phyloP scores from a whole-genome alignment of 2,797 vertebrate genomes.

The Semotilus atromaculatus region DNA sequence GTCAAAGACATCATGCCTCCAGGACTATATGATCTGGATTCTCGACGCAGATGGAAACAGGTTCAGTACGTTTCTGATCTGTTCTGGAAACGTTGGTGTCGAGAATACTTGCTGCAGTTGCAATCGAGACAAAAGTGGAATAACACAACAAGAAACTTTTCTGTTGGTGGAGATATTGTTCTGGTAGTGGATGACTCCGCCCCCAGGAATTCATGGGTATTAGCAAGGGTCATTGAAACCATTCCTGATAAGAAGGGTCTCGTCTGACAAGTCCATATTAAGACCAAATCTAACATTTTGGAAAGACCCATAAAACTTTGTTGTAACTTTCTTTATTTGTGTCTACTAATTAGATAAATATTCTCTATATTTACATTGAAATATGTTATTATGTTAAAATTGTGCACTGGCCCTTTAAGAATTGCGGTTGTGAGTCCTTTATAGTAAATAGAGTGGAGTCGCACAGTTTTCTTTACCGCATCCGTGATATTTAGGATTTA shows the following conservation, averaged over 20 bases:
- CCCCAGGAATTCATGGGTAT: neutral
- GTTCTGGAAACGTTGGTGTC: neutral
- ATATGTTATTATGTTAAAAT: too few species aligned
- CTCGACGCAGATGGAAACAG: neutral
- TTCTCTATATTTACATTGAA: too few species aligned
- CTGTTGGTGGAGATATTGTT: constrained; percentile 10
- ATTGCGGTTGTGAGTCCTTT: too few species aligned
- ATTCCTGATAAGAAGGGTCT: constrained; percentile 9
- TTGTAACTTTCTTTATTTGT: neutral
- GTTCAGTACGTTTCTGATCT: neutral
- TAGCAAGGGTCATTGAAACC: constrained; percentile 5
- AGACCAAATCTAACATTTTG: neutral
- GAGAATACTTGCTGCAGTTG: neutral
- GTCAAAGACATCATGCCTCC: constrained; percentile 15
- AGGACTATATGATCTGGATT: neutral
- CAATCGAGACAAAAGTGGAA: constrained; percentile 9
- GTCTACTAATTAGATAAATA: too few species aligned
- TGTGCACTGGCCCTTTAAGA: too few species aligned
- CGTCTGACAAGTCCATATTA: neutral
- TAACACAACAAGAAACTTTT: neutral
- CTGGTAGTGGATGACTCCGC: neutral
- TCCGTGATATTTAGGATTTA: too few species aligned
- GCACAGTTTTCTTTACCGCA: too few species aligned
- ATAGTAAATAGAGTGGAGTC: too few species aligned
- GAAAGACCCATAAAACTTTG: constrained; percentile 5